These are phyloP conservation scores for Cichladusa arquata DNA, from an alignment of 2,113 vertebrate species.

Conservation along the genomic window DNA sequence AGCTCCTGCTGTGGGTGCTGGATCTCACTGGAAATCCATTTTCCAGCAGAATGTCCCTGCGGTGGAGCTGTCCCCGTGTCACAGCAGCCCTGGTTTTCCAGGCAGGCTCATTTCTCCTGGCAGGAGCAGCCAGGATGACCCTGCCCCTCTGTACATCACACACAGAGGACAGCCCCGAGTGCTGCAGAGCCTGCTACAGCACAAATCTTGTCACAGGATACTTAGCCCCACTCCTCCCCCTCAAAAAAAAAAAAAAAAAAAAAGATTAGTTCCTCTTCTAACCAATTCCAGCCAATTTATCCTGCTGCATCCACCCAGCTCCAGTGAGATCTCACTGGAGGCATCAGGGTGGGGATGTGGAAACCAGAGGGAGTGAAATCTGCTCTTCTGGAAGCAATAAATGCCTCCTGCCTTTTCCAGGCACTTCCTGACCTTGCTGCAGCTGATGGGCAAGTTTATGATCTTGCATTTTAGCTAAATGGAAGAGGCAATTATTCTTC, in stretches of 20 bases:
- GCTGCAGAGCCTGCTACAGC: background rate
- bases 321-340: slow-evolving; percentile 29
- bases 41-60: background rate
- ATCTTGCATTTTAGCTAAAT: slow-evolving; percentile 32
- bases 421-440: slow-evolving; percentile 15
- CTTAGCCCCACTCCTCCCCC: background rate
- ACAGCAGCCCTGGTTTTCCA: background rate
- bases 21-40: background rate
- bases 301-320: slow-evolving; percentile 19
- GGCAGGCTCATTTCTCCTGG: background rate
- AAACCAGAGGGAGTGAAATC: slow-evolving; percentile 2
- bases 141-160: background rate
- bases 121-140: background rate
- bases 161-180: background rate
- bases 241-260: background rate
- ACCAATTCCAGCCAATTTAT: background rate
- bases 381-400: slow-evolving; percentile 51
- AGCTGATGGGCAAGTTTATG: slow-evolving; percentile 51
- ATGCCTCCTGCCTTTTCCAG: slow-evolving; percentile 30
- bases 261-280: background rate
- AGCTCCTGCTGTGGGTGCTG: background rate
- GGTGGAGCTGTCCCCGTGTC: background rate
- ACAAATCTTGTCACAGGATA: background rate
- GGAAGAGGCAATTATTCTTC: slow-evolving; percentile 39
- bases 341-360: slow-evolving; percentile 28